Evolutionary conservation across 2,888 invertebrate species (phyloP).

Genomic region (Schrankia costaestrigalis): DNA sequence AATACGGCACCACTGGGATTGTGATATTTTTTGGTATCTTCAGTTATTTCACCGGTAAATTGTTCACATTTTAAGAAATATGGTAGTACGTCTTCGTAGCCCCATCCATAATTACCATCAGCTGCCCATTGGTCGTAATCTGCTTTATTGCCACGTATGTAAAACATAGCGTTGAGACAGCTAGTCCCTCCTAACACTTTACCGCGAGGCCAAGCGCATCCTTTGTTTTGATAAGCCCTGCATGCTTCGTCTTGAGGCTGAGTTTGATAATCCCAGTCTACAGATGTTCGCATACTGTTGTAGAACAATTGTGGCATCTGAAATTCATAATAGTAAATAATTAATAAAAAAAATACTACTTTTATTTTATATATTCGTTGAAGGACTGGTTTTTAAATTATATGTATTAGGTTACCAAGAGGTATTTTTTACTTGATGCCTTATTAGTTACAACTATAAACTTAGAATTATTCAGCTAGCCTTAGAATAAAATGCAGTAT

Average conservation of each 20-base stretch:
- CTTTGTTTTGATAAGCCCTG: conserved; percentile 50
- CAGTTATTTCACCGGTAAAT: conserved; percentile 26
- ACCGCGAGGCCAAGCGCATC: conserved; percentile 80
- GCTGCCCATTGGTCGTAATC: conserved; percentile 81
- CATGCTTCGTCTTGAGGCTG: conserved; percentile 62
- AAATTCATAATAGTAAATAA: too few species aligned
- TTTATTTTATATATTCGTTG: too few species aligned
- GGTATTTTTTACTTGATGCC: too few species aligned
- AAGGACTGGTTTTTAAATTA: too few species aligned
- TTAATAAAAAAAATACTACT: too few species aligned
- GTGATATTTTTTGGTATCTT: conserved; percentile 48
- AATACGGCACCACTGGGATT: conserved; percentile 55
- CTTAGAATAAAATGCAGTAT: too few species aligned
- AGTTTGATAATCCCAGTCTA: conserved; percentile 80
- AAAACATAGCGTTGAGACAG: conserved; percentile 80
- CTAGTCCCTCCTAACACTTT: conserved; percentile 82
- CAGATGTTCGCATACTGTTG: conserved; percentile 37
- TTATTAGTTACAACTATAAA: too few species aligned
- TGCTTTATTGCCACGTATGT: conserved; percentile 74
- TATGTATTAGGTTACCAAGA: too few species aligned
- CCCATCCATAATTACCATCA: conserved; percentile 79
- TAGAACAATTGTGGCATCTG: conserved; percentile 48
- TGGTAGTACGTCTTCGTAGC: conserved; percentile 73
- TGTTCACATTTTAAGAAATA: conserved; percentile 79
- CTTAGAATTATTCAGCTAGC: too few species aligned